Base-by-base conservation (phyloP, 2,888 invertebrate genomes). In the Cancer borealis region DNA sequence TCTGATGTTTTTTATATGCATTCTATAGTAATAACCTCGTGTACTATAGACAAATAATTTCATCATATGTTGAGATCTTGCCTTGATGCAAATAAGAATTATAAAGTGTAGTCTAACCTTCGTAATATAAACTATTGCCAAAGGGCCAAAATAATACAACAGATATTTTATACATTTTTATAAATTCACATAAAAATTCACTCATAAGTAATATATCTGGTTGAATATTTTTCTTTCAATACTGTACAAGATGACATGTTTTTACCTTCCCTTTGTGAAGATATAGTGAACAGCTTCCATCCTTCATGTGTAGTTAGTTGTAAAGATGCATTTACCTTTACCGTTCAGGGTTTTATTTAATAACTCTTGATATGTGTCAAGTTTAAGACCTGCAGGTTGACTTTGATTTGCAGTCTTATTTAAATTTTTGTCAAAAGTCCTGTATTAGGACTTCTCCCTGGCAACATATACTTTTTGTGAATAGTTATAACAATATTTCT, bases 161-260 rank as follows among this genome's bases (percentile, higher is more conserved):
- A 0, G 21, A 17, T 45, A 17, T 45, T 89, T 26, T 89, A 89
- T 47, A 39, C 46, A 88, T 89, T 26, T 89, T 45, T 46, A 47
- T 89, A 89, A 10, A 17, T 47, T 10, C 14, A 47, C 26, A 47
- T 26, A 26, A 46, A 47, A 46, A 89, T 89, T 21, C 14, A 89
- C 17, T 17, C 46, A 89, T 89, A 39, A 45, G 17, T 17, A 45
- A 47, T 89, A 89, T 89, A 89, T 89, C 39, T 89, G 46, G 21
- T 17, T 89, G 46, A 45, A 39, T 46, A 89, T 89, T 45, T 89
- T 45, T 17, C 17, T 45, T 89, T 45, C 45, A 89, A 45, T 45
- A 17, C 30, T 89, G 46, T 39, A 89, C 45, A 89, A 45, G 46
- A 17, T 45, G 12, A 21, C 45, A 89, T 89, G 12, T 26, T 45